phyloP scores from a whole-genome alignment of 2,888 invertebrate genomes.

The Stenurella melanura region DNA sequence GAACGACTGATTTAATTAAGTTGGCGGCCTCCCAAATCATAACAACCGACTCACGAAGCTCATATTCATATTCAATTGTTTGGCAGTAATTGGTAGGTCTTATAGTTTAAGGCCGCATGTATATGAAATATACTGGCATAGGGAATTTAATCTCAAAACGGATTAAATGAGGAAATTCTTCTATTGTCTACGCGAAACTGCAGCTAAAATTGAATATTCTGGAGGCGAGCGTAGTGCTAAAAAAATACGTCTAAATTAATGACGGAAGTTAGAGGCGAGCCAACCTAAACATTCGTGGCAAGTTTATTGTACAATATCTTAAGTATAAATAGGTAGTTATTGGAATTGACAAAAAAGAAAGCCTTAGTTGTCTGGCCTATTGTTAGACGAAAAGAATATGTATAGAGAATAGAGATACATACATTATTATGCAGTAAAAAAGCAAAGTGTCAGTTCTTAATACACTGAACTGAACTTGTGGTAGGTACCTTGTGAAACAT shows the following conservation, averaged over 20 bases:
- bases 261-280: neutral
- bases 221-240: neutral
- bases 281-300: neutral
- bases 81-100: neutral
- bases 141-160: neutral
- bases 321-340: neutral
- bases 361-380: too few species aligned
- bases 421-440: too few species aligned
- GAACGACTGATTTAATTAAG: neutral
- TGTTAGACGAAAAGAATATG: too few species aligned
- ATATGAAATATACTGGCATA: neutral
- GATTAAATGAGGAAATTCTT: neutral
- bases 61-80: neutral
- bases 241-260: neutral
- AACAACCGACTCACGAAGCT: neutral
- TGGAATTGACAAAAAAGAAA: too few species aligned
- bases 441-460: too few species aligned
- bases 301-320: neutral
- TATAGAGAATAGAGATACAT: too few species aligned
- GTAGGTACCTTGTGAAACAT: too few species aligned
- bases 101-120: neutral
- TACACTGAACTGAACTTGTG: too few species aligned
- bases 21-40: neutral
- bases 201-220: neutral
- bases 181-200: neutral